Evolutionary conservation across 1,140 invertebrate genomes (phyloP), one percentile per base, ranked within the genome.

Genomic region (Phymastichus coffea): DNA sequence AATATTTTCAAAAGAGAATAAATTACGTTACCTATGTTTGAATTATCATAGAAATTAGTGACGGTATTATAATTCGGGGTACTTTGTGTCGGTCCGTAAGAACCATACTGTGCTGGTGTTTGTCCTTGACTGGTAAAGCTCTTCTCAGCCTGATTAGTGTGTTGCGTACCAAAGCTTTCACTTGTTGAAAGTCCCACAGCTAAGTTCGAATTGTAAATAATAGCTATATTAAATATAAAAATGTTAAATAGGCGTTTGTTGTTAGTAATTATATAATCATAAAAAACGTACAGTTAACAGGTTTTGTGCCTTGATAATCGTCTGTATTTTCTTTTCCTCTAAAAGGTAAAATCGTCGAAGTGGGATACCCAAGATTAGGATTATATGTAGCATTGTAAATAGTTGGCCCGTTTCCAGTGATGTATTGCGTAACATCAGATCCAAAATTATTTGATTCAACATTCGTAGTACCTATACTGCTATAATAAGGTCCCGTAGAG

Each of bases 191-290:
- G 59, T 19, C 59, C 59, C 52, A 51, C 54, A 49, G 37, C 25
- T 49, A 61, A 12, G 19, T 61, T 43, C 35, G 52, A 49, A 43
- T 55, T 51, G 46, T 61, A 61, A 35, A 61, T 61, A 25, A 55
- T 35, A 6, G 59, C 59, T 61, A 61, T 41, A 56, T 55, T 25
- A 19, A 48, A 55, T 48, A 43, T 19, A 33, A 59, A 46, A n/a
- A 48, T 54, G 48, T 38, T 23, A 40, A 44, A 19, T 17, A 38
- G 6, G 33, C 14, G 15, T 12, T 2, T 19, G 4, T 25, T 25
- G 43, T 56, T 35, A 47, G 43, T 56, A n/a, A 33, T 48, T 14
- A 56, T 22, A 1, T n/a, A 17, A 51, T 10, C 40, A 35, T 28
- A 46, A 20, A 23, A 4, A 40, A 55, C 59, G 48, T 61, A 61